Conservation (phyloP, 2,888 invertebrate genomes). For the Cephus sareptanus region DNA sequence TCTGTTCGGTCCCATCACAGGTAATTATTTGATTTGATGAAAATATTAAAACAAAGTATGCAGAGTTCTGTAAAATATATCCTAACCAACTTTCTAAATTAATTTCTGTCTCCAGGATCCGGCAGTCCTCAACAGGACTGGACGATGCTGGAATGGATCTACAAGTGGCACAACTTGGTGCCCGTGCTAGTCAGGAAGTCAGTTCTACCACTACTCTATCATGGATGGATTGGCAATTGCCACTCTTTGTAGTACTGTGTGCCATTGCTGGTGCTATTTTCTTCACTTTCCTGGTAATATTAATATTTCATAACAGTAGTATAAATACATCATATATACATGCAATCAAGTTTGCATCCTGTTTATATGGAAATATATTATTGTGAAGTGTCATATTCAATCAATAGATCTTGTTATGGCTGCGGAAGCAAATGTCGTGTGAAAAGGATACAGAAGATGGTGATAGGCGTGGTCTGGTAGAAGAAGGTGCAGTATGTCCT, state of each 20-base stretch:
- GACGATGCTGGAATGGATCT: slow-evolving; percentile 66
- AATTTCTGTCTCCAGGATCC: slow-evolving; percentile 43
- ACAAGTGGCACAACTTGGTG: slow-evolving; percentile 55
- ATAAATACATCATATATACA: not conserved
- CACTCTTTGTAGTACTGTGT: slow-evolving; percentile 59
- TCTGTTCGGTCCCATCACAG: slow-evolving; percentile 62
- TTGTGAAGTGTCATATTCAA: not conserved
- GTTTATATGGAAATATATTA: not conserved
- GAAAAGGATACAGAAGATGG: slow-evolving; percentile 63
- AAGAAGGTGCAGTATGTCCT: slow-evolving; percentile 55
- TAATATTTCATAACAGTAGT: not conserved
- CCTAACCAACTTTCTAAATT: not conserved
- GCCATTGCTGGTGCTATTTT: slow-evolving; percentile 61
- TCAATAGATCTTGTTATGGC: slow-evolving; percentile 62
- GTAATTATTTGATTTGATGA: slow-evolving; percentile 33
- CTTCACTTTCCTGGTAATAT: slow-evolving; percentile 61
- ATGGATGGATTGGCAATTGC: slow-evolving; percentile 62
- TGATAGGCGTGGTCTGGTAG: slow-evolving; percentile 62
- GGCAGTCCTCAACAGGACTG: slow-evolving; percentile 65
- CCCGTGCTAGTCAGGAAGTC: slow-evolving; percentile 58
- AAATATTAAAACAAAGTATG: not conserved
- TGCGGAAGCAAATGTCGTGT: slow-evolving; percentile 66
- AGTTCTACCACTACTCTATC: slow-evolving; percentile 54
- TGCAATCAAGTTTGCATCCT: not conserved
- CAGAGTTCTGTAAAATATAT: not conserved